Evolutionary conservation across 1,140 invertebrate genomes (phyloP).

Genomic region (Lasioglossum baleicum): DNA sequence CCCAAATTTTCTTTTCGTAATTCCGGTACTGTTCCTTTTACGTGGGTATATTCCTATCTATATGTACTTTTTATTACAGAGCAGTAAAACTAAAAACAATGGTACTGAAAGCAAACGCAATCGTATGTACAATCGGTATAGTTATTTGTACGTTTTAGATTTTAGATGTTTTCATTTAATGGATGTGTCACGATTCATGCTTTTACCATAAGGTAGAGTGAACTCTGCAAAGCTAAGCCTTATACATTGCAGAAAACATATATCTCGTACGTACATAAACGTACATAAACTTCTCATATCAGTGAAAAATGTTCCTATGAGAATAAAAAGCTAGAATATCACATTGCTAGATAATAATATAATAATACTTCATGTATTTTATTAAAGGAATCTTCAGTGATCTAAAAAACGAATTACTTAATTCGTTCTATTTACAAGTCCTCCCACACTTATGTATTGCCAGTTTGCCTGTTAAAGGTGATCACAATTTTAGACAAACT

Average conservation of each 20-base stretch:
- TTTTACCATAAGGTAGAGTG: neutral
- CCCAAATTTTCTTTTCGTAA: neutral
- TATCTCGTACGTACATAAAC: neutral
- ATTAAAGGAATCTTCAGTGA: neutral
- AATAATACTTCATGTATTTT: constrained; percentile 16
- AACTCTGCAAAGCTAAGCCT: constrained; percentile 15
- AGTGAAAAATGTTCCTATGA: constrained; percentile 15
- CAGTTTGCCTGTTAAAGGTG: constrained; percentile 75
- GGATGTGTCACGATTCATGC: neutral
- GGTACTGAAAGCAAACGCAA: neutral
- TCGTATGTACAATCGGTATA: neutral
- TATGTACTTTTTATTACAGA: neutral
- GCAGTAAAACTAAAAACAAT: neutral
- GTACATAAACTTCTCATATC: neutral
- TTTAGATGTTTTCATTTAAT: neutral
- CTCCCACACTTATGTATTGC: constrained; percentile 74
- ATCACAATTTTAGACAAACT: neutral
- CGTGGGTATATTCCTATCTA: neutral
- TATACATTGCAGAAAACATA: constrained; percentile 18
- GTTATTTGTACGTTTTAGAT: neutral
- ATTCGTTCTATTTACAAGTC: constrained; percentile 64
- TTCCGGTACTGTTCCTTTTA: neutral
- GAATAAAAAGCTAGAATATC: constrained; percentile 3
- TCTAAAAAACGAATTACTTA: constrained; percentile 20
- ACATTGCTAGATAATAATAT: constrained; percentile 34